Base-by-base conservation (phyloP, 2,113 vertebrate species). In the Hipposideros armiger region DNA sequence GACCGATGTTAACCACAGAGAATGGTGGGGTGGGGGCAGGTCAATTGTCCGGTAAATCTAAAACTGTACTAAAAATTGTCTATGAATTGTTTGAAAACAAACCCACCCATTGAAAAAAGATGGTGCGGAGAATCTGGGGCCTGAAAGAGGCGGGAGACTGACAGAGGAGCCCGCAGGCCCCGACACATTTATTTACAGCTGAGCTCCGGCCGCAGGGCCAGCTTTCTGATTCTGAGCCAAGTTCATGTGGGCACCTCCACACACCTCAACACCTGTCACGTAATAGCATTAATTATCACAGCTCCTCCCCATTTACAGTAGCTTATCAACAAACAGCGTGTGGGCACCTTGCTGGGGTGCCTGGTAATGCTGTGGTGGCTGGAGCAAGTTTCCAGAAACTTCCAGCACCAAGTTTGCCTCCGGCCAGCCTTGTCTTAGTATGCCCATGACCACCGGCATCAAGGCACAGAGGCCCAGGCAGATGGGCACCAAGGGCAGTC, bases 101-200 rank as follows among this genome's bases (percentile, higher is more conserved):
- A 36, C 28, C 26, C n/a, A 10, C 45, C 62, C 17, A 10, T 7
- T 22, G 15, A 11, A n/a, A 60, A 72, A 81, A 73, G 70, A n/a
- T 13, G 7, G 28, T 22, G 5, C 36, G 19, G 7, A 10, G 77
- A 9, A 0, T 2, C 24, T 10, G 24, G 16, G 66, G 19, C 0
- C 30, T 0, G 2, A 36, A 36, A 0, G 36, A 16, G 60, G 47
- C 14, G 6, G 0, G 0, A 7, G 62, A 80, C 6, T 22, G 42
- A 47, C 6, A 0, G 13, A 58, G 22, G 9, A 4, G 32, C 14
- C 3, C 15, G 8, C 42, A 5, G 17, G 9, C 17, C 52, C 47
- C 1, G 0, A 11, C 47, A 20, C 2, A 0, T 6, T 3, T 1
- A 0, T 6, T 3, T 1, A 1, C 7, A 5, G 14, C 56, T 6